Conservation (phyloP, 1,140 invertebrate species). For the Globodera ellingtonae region DNA sequence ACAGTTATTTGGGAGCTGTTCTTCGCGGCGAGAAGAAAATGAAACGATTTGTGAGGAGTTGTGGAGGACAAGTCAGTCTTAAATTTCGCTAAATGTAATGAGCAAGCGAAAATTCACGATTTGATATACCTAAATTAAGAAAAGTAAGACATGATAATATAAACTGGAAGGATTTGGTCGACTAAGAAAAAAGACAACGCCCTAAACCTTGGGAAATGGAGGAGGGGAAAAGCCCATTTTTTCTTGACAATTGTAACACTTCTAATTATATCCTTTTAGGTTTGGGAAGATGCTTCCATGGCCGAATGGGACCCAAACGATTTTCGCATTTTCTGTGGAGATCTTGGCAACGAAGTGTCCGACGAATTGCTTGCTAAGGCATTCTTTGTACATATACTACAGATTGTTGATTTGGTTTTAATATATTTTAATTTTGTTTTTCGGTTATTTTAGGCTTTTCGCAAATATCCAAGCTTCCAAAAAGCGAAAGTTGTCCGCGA, state of each 20-base stretch:
- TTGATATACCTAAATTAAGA: too few species aligned
- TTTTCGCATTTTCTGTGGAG: constrained; percentile 96
- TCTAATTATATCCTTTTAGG: constrained; percentile 35
- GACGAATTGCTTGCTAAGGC: constrained; percentile 34
- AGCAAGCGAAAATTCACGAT: too few species aligned
- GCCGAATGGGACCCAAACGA: constrained; percentile 71
- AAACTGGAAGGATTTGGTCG: constrained; percentile 7
- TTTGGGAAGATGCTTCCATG: constrained; percentile 62
- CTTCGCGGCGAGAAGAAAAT: constrained; percentile 63
- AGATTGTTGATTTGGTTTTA: too few species aligned
- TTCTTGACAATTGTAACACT: constrained; percentile 16
- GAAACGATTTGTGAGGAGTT: constrained; percentile 61
- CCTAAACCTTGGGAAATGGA: too few species aligned
- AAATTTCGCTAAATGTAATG: too few species aligned
- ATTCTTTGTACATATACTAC: background rate
- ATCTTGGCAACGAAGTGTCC: constrained; percentile 87
- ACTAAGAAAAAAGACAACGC: background rate
- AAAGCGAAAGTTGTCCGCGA: constrained; percentile 93
- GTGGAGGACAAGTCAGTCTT: constrained; percentile 53
- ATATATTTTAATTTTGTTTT: too few species aligned
- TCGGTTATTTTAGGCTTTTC: constrained; percentile 74
- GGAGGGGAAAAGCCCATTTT: background rate
- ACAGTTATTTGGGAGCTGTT: constrained; percentile 59
- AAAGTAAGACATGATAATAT: background rate
- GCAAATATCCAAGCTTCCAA: constrained; percentile 90